These are phyloP conservation scores for Ptychochromis oligacanthus DNA, from an alignment of 2,113 vertebrate genomes.

Conservation along the genomic window DNA sequence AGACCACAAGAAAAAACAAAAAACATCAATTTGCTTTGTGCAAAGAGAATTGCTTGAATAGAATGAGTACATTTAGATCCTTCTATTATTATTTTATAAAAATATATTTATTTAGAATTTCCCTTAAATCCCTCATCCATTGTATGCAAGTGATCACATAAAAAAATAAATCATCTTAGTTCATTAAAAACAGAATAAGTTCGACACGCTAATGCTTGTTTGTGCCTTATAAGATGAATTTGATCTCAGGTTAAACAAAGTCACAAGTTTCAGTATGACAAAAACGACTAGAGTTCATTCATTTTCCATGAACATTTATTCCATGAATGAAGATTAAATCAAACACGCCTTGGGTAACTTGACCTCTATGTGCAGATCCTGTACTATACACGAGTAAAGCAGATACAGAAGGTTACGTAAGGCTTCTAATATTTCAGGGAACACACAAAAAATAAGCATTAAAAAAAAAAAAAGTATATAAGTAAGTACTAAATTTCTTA, in stretches of 20 bases:
- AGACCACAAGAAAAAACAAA: background rate
- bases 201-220: background rate
- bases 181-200: background rate
- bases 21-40: background rate
- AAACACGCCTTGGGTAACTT: conserved; percentile 46
- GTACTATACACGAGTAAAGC: conserved; percentile 15
- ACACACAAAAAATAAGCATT: background rate
- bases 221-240: conserved; percentile 15
- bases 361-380: conserved; percentile 42
- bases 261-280: conserved; percentile 39
- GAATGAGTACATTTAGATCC: background rate
- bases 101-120: background rate
- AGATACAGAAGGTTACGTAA: conserved; percentile 18
- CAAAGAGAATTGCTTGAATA: background rate
- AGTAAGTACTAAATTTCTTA: background rate
- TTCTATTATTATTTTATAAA: background rate
- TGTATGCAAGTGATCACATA: background rate
- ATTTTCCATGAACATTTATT: conserved; percentile 62
- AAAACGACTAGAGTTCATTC: conserved; percentile 45
- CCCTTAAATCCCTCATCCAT: background rate
- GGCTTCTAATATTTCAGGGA: background rate
- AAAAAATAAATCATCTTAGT: background rate
- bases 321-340: conserved; percentile 63
- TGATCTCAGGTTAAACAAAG: conserved; percentile 33
- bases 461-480: background rate